Evolutionary conservation across 1,140 invertebrate genomes (phyloP), one percentile per base, ranked within the genome.

Genomic region (Zaprionus taronus): DNA sequence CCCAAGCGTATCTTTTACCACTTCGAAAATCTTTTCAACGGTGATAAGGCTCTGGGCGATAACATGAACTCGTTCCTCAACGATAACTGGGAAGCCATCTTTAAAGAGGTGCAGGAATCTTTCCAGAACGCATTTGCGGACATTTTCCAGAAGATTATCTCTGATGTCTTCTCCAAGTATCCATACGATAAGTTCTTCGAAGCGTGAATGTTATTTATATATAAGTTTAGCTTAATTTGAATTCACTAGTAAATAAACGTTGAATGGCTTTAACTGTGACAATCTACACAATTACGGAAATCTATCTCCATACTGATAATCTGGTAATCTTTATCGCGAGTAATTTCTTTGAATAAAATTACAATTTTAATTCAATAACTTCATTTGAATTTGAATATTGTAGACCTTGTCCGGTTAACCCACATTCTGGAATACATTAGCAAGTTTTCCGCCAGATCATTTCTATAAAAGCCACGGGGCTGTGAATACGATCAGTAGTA

Each of bases 371-470:
- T 22, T 2, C 7, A 22, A 49, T 9, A 2, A 22, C 3, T 2
- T 49, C 5, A 51, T 22, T 22, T 22, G 47, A 51, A 22, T 51
- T 24, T 22, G 1, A 7, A 5, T 44, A 22, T 14, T 44, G 41
- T 15, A 12, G 47, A 5, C 12, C 20, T 51, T 22, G 20, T 24
- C 47, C 20, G 20, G 47, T 51, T 24, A 51, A 14, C 47, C 47
- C 47, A 51, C 47, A 22, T 51, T 51, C 20, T 51, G 47, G 47
- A 51, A 51, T 51, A 51, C 20, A 24, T 51, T 51, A 51, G 5
- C 11, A 0, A 51, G 9, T 20, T 24, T 20, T 24, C 22, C 47
- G n/a, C 20, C 2, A 11, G 17, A 12, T 17, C 0, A n/a, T n/a
- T 47, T 51, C 47, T 51, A 51, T 51, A 51, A 51, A 51, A 51